Evolutionary conservation across 2,888 invertebrate species (phyloP).

Genomic region (Bellardia pandia): DNA sequence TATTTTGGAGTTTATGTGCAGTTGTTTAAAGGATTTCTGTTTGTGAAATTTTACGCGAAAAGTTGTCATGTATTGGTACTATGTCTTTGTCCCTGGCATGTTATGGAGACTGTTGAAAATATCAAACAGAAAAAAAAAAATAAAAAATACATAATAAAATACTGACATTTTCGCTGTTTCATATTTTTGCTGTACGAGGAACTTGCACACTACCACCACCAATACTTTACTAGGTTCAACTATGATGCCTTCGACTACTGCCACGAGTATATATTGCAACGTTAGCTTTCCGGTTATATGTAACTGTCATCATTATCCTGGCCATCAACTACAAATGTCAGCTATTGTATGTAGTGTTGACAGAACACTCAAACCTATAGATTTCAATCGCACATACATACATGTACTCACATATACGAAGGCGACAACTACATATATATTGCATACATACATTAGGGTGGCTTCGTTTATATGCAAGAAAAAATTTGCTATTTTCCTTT

Average conservation of each 20-base stretch:
- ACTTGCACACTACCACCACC: constrained; percentile 23
- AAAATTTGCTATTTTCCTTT: too few species aligned
- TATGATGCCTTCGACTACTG: constrained; percentile 18
- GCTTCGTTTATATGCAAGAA: too few species aligned
- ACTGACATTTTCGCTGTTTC: constrained; percentile 51
- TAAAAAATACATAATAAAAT: constrained; percentile 42
- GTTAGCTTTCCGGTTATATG: constrained; percentile 60
- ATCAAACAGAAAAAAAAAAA: constrained; percentile 7
- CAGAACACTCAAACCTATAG: constrained; percentile 79
- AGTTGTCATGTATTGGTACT: constrained; percentile 69
- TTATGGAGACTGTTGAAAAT: constrained; percentile 32
- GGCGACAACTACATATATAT: not conserved
- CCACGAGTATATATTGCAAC: constrained; percentile 43
- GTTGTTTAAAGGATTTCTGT: constrained; percentile 50
- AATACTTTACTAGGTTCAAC: constrained; percentile 38
- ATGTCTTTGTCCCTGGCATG: constrained; percentile 57
- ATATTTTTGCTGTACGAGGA: constrained; percentile 17
- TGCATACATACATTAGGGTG: not conserved
- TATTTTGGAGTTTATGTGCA: constrained; percentile 14
- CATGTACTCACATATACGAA: not conserved
- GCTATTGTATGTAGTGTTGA: constrained; percentile 78
- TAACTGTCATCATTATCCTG: constrained; percentile 82
- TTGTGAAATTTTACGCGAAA: constrained; percentile 66
- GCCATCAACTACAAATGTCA: constrained; percentile 82
- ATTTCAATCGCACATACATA: constrained; percentile 54